Evolutionary conservation across 2,113 vertebrate genomes (phyloP), one percentile per base, ranked within the genome.

Genomic region (Pomatorhinus ruficollis): DNA sequence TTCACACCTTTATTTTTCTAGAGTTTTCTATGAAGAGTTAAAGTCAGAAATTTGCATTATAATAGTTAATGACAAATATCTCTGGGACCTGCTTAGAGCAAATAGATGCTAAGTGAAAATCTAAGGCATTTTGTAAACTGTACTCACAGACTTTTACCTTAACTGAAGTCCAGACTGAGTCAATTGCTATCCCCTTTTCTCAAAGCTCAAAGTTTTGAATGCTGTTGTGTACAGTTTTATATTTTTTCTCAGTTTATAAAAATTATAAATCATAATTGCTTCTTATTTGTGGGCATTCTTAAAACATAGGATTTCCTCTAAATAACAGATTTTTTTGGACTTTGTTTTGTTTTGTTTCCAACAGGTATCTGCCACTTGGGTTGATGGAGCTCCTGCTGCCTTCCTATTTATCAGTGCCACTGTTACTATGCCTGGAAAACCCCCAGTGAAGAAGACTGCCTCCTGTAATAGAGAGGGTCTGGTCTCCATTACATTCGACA

Each of bases 321-420:
- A 71, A 47, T 80, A 85, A 79, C 12, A 35, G 19, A 59, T 7
- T 37, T 15, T 23, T 87, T n/a, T n/a, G n/a, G n/a, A n/a, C n/a
- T n/a, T n/a, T n/a, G n/a, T n/a, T 17, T 7, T 47, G 45, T 47
- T 37, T 45, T 47, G 30, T 60, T 47, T 11, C 15, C 6, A 33
- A 83, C 25, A 98, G 98, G 97, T 83, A 42, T 96, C 94, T 72
- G 85, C 94, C 42, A 91, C 89, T 70, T 95, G 64, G 10, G 74
- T 90, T 90, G 97, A 98, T 72, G 97, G 97, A 15, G 85, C 95
- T 52, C 94, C 96, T 64, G 97, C 93, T 88, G 87, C 96, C 59
- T 79, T 74, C 33, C 6, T 97, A 7, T 68, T 53, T 63, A 90
- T 98, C 65, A 95, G 91, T 64, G 97, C 97, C 28, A 82, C 61